Base-by-base conservation (phyloP, 2,888 invertebrate genomes). In the Drepana falcataria region DNA sequence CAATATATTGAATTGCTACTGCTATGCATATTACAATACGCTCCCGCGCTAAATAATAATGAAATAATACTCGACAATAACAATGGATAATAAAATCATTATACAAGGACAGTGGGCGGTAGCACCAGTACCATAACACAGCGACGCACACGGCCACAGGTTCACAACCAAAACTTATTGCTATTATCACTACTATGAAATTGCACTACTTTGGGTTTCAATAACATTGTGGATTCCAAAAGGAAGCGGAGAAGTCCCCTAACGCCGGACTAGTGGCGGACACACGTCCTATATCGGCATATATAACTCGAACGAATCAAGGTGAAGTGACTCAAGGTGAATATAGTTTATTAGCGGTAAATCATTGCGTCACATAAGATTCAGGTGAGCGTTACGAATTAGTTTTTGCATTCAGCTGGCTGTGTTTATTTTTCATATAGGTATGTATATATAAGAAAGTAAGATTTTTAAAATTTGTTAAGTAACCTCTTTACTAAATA, bases 131-230 rank as follows among this genome's bases (percentile, higher is more conserved):
- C 74, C 77, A 75, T 74, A 72, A 71, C 69, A 71, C 71, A 75
- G 77, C 78, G 77, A 80, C 80, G 73, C 77, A 71, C 76, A 64
- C 75, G 76, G 72, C 68, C 77, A 76, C 81, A 77, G 83, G 81
- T 79, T 89, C 90, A 90, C 90, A 90, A 90, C 89, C 90, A 83
- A 88, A 87, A 89, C 86, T 89, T 89, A 89, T 86, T 82, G 82
- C 90, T 90, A 89, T 86, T 87, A 89, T 87, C 87, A 88, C 90
- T 89, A 90, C 86, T 62, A 72, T 64, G 69, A 74, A 77, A 86
- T 88, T 87, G 86, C 87, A 87, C 88, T 87, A 87, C 86, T 81
- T 77, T 82, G 87, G 81, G 77, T 79, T 76, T 78, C 75, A 69
- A 74, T 77, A 65, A 71, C 75, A 76, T 78, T 76, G 79, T 76